Conservation (phyloP, 2,888 invertebrate species). For the Scaptomyza polygonia region DNA sequence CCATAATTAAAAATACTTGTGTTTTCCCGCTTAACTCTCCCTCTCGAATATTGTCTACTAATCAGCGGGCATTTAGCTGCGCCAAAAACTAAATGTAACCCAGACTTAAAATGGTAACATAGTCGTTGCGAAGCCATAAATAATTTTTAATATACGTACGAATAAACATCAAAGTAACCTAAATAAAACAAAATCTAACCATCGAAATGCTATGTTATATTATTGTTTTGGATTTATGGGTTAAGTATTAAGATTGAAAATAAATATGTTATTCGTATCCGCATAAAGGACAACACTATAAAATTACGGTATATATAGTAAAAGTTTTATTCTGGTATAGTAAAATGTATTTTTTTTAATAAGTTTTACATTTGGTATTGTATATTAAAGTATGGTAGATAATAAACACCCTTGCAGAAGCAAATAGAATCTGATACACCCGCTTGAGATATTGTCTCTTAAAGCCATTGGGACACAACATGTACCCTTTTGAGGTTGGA, state of each 20-base stretch:
- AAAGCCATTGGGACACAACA: conserved; percentile 21
- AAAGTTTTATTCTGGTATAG: conserved; percentile 65
- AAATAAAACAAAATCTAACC: conserved; percentile 67
- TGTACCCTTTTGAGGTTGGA: conserved; percentile 23
- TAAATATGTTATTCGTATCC: background rate
- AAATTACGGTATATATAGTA: conserved; percentile 53
- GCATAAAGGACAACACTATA: background rate
- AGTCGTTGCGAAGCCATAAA: conserved; percentile 70
- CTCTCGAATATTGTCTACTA: conserved; percentile 52
- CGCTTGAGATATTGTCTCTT: conserved; percentile 8
- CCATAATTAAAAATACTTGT: conserved; percentile 50
- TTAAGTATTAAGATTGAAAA: background rate
- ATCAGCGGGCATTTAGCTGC: conserved; percentile 29
- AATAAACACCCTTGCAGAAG: conserved; percentile 58
- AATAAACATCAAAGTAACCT: conserved; percentile 44
- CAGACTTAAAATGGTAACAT: conserved; percentile 55
- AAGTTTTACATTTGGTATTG: conserved; percentile 59
- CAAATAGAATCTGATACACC: conserved; percentile 12
- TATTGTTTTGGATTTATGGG: conserved; percentile 36
- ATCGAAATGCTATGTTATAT: conserved; percentile 54
- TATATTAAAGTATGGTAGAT: conserved; percentile 61
- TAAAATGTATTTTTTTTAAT: conserved; percentile 60
- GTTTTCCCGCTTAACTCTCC: conserved; percentile 23
- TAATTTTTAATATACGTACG: conserved; percentile 51
- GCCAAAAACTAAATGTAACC: conserved; percentile 43